Evolutionary conservation across 2,888 invertebrate species (phyloP).

Genomic region (Sarcophaga subvicina): DNA sequence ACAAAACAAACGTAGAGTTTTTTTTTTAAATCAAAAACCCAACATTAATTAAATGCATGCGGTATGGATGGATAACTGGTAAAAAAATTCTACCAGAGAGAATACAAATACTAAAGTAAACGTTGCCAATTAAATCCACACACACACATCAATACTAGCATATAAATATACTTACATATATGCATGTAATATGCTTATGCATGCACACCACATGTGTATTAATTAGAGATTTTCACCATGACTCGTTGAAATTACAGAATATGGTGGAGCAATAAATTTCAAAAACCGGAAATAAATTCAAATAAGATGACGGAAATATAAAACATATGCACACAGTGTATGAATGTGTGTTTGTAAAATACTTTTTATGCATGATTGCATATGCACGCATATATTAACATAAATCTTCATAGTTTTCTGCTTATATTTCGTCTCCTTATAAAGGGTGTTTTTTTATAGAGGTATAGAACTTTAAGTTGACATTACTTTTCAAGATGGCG

Average conservation of each 20-base stretch:
- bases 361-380: background rate
- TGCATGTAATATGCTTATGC: background rate
- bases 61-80: background rate
- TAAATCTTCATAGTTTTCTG: background rate
- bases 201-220: background rate
- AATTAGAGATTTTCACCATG: slow-evolving; percentile 41
- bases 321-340: background rate
- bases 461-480: too few relatives aligned
- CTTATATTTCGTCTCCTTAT: too few relatives aligned
- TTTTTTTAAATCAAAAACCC: background rate
- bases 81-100: background rate
- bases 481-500: too few relatives aligned
- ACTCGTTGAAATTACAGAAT: slow-evolving; percentile 22
- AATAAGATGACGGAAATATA: slow-evolving; percentile 6
- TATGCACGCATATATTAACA: background rate
- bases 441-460: too few relatives aligned
- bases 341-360: too few relatives aligned
- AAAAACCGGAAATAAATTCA: slow-evolving; percentile 27
- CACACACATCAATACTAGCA: background rate
- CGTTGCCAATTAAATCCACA: background rate
- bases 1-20: too few relatives aligned
- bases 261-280: slow-evolving; percentile 31
- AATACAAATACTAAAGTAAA: background rate
- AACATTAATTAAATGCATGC: slow-evolving; percentile 41
- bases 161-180: background rate